Base-by-base conservation (phyloP, 2,113 vertebrate species). In the Plecotus auritus region DNA sequence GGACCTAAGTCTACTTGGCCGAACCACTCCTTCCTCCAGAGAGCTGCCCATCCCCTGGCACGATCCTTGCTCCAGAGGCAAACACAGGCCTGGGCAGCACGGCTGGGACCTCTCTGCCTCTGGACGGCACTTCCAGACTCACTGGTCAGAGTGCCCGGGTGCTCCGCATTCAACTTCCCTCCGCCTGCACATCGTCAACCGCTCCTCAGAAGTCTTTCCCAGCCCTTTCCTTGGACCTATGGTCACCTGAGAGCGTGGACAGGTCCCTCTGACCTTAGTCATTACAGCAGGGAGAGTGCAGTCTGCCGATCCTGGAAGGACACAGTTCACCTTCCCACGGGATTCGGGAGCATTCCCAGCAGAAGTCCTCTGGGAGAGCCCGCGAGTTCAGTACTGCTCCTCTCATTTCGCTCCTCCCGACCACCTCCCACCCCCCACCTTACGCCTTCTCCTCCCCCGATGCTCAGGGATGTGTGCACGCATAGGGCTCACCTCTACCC, bases 1-100 rank as follows among this genome's bases (percentile, higher is more conserved):
- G 42, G 49, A 76, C 7, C 54, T 17, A 61, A 20, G 14, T n/a
- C 81, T 70, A 9, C 45, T 4, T 32, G 35, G 93, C 51, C 51
- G 76, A 35, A n/a, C 49, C 77, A 45, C 11, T 26, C 40, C 23
- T 20, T 37, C 64, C 67, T 90, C 47, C 69, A 23, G 67, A 78
- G 32, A 59, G 69, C 37, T 59, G 70, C 49, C 11, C 9, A 6
- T 3, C n/a, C 76, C 84, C 69, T 40, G 35, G 72, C 7, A 3
- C 0, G 0, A 72, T 23, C 69, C 54, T 77, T 26, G 30, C 35
- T 85, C 86, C 42, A 42, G 59, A 32, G 42, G 59, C 51, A n/a
- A 66, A 74, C 10, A 17, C 1, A 5, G 4, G 3, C 2, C 26
- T 0, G 9, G 87, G 70, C 78, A 2, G 40, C 0, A 56, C 7